Evolutionary conservation across 2,797 vertebrate genomes (phyloP).

Genomic region (Moxostoma hubbsi): DNA sequence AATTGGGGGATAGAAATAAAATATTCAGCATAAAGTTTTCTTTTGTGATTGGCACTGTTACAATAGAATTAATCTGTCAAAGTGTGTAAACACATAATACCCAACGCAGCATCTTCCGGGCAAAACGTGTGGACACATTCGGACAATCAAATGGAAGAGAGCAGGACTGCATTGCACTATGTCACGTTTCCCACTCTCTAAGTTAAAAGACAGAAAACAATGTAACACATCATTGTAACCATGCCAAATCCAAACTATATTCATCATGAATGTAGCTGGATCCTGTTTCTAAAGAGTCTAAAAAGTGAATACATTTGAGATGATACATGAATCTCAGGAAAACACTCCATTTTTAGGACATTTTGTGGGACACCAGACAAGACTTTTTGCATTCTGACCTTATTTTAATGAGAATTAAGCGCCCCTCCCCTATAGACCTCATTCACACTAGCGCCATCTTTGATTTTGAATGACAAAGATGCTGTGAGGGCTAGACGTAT

Average conservation of each 20-base stretch:
- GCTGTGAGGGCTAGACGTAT: too few relatives aligned
- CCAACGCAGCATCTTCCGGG: background rate
- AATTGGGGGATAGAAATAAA: background rate
- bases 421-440: too few relatives aligned
- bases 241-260: background rate
- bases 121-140: background rate
- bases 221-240: background rate
- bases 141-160: background rate
- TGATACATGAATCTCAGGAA: too few relatives aligned
- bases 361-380: too few relatives aligned
- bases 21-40: too few relatives aligned
- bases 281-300: background rate
- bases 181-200: background rate
- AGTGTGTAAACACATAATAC: background rate
- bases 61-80: background rate
- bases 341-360: too few relatives aligned
- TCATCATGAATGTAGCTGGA: background rate
- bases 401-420: too few relatives aligned
- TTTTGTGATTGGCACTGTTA: background rate
- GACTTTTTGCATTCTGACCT: too few relatives aligned
- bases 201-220: constrained; percentile 1
- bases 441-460: too few relatives aligned
- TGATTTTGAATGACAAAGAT: too few relatives aligned
- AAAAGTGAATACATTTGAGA: too few relatives aligned
- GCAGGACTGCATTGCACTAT: constrained; percentile 43